Percentiles rank a stretch among this genome's conserved stretches.
phyloP scores from a whole-genome alignment of 2,113 vertebrate genomes.

The Pachyramphus minor region DNA sequence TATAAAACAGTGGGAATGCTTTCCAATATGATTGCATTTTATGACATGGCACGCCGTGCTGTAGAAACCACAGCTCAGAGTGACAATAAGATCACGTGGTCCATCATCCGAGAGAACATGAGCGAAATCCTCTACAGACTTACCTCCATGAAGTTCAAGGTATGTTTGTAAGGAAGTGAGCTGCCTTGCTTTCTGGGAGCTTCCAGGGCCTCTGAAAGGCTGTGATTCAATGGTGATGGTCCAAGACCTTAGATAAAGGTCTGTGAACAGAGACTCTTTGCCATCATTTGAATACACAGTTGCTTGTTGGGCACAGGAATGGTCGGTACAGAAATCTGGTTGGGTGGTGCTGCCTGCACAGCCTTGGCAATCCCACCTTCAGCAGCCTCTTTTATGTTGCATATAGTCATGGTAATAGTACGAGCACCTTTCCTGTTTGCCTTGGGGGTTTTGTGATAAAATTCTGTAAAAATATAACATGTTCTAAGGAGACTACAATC shows the following conservation, averaged over 20 bases:
- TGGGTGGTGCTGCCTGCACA: neutral
- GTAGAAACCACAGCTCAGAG: constrained; percentile 97
- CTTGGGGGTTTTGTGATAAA: neutral
- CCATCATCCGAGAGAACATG: constrained; percentile 95
- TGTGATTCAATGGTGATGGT: neutral
- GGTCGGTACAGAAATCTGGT: neutral
- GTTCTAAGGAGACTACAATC: neutral
- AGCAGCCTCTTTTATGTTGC: neutral
- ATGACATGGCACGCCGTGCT: constrained; percentile 95
- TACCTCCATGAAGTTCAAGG: constrained; percentile 99
- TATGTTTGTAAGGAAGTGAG: constrained; percentile 15
- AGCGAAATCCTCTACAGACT: constrained; percentile 93
- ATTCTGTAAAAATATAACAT: neutral
- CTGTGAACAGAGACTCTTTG: neutral
- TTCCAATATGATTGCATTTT: constrained; percentile 94
- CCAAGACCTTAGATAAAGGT: neutral
- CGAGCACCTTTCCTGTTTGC: neutral
- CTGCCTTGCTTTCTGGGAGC: neutral
- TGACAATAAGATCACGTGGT: constrained; percentile 98
- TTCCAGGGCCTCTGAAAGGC: neutral
- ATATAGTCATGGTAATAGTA: neutral
- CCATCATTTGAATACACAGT: neutral
- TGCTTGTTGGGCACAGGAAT: neutral
- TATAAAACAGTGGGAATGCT: constrained; percentile 97
- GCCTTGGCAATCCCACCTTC: neutral